Evolutionary conservation across 1,140 invertebrate species (phyloP), one percentile per base, ranked within the genome.

Genomic region (Euwallacea fornicatus): DNA sequence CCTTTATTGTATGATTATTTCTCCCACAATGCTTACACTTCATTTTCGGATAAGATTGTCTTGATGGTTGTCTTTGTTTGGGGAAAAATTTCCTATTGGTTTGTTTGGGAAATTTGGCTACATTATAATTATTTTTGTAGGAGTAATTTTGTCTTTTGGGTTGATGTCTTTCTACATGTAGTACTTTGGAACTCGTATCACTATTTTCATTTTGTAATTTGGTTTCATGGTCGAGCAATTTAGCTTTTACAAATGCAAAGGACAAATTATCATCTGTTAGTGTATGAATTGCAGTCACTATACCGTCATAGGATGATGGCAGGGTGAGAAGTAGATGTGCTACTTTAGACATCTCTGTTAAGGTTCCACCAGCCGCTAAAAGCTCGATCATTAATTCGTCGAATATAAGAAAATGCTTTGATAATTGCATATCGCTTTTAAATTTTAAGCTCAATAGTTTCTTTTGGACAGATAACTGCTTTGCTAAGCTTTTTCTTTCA

Each of bases 181-280:
- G 47, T 8, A 63, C 46, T 63, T 63, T 63, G 11, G 10, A n/a
- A 63, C 44, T 66, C 6, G 53, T 56, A 7, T 66, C 53, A 42
- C 21, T 58, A 56, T 8, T 41, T 13, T 66, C 64, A 41, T 61
- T 61, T 60, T 59, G 2, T 9, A 81, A 53, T 68, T 83, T 82
- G 13, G 79, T 77, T 73, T 83, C 81, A 53, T 82, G 78, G 67
- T 83, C 81, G n/a, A 82, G 70, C n/a, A 82, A 71, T 66, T 78
- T 59, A 13, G 74, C 79, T 75, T 83, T 82, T 11, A 82, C 79
- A 77, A 82, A 82, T 16, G 69, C 76, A 55, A 81, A 75, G 16
- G 74, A 81, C 65, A 80, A 65, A 73, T 78, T 78, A 62, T 80
- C 77, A 58, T 81, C 78, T 0, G 76, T 67, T 21, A 82, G 64